phyloP scores from a whole-genome alignment of 1,140 invertebrate genomes.

The Drosophila sucinea region DNA sequence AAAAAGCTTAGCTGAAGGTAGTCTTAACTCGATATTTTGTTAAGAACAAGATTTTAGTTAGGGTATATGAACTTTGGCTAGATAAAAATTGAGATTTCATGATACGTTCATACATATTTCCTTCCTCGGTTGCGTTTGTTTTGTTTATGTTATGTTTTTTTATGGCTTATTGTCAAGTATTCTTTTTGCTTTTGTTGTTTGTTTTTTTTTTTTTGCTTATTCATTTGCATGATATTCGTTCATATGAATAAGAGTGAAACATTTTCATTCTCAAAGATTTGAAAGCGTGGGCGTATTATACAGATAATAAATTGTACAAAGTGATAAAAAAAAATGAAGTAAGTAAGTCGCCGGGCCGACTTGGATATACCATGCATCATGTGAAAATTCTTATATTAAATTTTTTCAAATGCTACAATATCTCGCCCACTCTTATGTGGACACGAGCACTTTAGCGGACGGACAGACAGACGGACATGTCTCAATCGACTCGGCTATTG shows the following conservation, averaged over 20 bases:
- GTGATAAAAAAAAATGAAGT: slow-evolving; percentile 55
- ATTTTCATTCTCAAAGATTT: slow-evolving; percentile 56
- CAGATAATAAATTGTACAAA: slow-evolving; percentile 71
- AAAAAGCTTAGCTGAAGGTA: too few relatives aligned
- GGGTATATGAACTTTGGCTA: not conserved
- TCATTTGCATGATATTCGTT: slow-evolving; percentile 55
- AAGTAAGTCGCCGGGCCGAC: too few relatives aligned
- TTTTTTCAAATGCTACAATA: too few relatives aligned
- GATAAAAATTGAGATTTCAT: slow-evolving; percentile 15
- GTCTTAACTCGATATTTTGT: too few relatives aligned
- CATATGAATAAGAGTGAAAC: slow-evolving; percentile 45
- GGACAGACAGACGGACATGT: too few relatives aligned
- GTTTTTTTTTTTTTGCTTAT: slow-evolving; percentile 37
- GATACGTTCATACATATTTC: slow-evolving; percentile 28
- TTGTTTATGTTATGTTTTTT: slow-evolving; percentile 68
- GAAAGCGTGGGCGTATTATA: slow-evolving; percentile 62
- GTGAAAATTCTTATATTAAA: too few relatives aligned
- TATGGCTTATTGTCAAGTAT: slow-evolving; percentile 70
- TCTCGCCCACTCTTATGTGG: too few relatives aligned
- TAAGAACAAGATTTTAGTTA: not conserved
- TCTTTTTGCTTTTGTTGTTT: slow-evolving; percentile 51
- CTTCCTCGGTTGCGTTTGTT: slow-evolving; percentile 24
- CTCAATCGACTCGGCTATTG: too few relatives aligned
- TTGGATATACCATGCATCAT: too few relatives aligned
- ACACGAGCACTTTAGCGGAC: too few relatives aligned